Percentiles rank a stretch among this genome's conserved stretches.
Conservation (phyloP, 2,113 vertebrate species). For the Dicaeum eximium region DNA sequence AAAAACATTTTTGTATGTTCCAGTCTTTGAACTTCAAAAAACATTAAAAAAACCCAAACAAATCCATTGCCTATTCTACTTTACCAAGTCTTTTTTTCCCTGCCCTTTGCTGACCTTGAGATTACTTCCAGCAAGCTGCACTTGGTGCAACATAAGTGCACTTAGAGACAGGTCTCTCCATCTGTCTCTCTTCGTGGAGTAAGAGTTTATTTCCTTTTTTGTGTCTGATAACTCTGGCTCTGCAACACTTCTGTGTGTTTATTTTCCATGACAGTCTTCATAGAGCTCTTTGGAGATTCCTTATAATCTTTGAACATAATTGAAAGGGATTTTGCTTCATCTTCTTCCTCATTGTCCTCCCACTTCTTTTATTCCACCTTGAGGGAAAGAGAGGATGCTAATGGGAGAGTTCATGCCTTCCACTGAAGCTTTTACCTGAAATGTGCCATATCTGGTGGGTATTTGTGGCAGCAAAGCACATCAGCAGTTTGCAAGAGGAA, state of each 20-base stretch:
- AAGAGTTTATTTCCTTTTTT: background rate
- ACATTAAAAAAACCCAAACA: fast-evolving
- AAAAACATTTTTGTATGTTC: background rate
- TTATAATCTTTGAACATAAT: background rate
- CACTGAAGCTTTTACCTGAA: background rate
- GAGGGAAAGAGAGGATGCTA: background rate
- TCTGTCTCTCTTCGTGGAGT: background rate
- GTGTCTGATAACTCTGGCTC: background rate
- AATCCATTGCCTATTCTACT: background rate
- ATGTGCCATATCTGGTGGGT: background rate
- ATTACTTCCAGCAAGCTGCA: background rate
- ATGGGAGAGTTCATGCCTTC: background rate
- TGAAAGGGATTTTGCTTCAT: background rate
- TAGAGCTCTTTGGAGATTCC: background rate
- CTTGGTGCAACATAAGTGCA: background rate
- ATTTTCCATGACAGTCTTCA: background rate
- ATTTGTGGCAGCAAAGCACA: background rate
- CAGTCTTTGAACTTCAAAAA: background rate
- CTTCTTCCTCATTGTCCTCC: background rate
- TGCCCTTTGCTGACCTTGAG: background rate
- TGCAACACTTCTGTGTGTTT: background rate
- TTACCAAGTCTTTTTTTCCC: background rate
- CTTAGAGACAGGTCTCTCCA: background rate
- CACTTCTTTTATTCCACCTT: background rate
- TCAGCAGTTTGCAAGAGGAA: conserved; percentile 19